Evolutionary conservation across 2,888 invertebrate genomes (phyloP).

Genomic region (Parascotia fuliginaria): DNA sequence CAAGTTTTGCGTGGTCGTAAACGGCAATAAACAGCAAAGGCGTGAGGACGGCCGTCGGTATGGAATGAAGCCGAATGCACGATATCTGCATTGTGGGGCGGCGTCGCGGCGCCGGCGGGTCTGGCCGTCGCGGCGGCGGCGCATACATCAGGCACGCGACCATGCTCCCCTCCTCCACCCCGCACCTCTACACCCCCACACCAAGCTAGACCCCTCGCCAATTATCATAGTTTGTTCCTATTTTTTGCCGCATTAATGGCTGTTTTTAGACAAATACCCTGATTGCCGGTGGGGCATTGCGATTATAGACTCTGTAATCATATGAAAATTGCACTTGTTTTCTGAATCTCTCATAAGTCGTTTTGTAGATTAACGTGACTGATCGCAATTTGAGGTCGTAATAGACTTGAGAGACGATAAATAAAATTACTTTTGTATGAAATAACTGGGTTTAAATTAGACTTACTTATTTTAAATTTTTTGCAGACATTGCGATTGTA

Average conservation of each 20-base stretch:
- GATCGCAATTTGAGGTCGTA: too few relatives aligned
- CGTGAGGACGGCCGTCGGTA: slow-evolving; percentile 57
- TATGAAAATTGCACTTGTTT: too few relatives aligned
- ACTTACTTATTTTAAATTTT: too few relatives aligned
- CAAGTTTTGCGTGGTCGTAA: slow-evolving; percentile 58
- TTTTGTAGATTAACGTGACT: background rate
- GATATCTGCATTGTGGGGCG: slow-evolving; percentile 82
- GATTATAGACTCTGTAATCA: slow-evolving; percentile 25
- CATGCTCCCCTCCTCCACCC: slow-evolving; percentile 42
- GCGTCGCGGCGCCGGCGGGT: slow-evolving; percentile 81
- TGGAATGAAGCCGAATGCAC: slow-evolving; percentile 66
- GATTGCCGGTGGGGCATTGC: slow-evolving; percentile 48
- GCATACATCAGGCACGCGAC: slow-evolving; percentile 84
- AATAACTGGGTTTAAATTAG: too few relatives aligned
- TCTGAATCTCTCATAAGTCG: too few relatives aligned
- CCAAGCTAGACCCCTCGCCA: slow-evolving; percentile 55
- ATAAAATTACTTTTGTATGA: too few relatives aligned
- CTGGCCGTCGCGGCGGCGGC: slow-evolving; percentile 81
- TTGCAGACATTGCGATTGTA: too few relatives aligned
- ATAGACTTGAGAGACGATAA: too few relatives aligned
- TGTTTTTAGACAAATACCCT: slow-evolving; percentile 45
- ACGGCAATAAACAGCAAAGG: slow-evolving; percentile 56
- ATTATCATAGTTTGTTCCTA: slow-evolving; percentile 73
- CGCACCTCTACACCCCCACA: slow-evolving; percentile 37
- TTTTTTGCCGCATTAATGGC: slow-evolving; percentile 63